phyloP scores from a whole-genome alignment of 1,140 invertebrate genomes.

The Drosophila nasuta region DNA sequence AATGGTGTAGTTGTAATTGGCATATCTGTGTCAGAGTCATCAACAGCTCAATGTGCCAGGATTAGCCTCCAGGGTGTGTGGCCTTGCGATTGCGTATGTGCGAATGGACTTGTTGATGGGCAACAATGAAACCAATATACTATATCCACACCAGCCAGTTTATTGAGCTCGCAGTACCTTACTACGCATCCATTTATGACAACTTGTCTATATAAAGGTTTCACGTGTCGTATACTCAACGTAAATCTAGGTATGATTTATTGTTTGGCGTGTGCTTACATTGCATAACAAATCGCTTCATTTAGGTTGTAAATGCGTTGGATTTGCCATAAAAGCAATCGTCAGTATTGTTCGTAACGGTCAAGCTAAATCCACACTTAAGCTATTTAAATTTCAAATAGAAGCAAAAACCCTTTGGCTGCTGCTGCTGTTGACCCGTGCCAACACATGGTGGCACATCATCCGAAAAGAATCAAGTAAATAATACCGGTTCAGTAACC shows the following conservation, averaged over 20 bases:
- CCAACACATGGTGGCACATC: slow-evolving; percentile 8
- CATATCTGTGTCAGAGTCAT: slow-evolving; percentile 62
- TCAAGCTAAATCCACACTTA: slow-evolving; percentile 47
- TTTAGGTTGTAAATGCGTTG: slow-evolving; percentile 14
- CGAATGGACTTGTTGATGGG: slow-evolving; percentile 32
- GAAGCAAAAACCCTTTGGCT: slow-evolving; percentile 40
- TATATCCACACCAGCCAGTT: slow-evolving; percentile 5
- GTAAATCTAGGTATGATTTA: slow-evolving; percentile 8
- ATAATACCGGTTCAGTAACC: slow-evolving; percentile 54
- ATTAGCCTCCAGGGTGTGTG: slow-evolving; percentile 37
- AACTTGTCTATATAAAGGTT: not conserved
- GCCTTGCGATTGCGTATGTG: slow-evolving; percentile 13
- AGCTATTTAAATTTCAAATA: slow-evolving; percentile 69
- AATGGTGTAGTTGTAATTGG: slow-evolving; percentile 68
- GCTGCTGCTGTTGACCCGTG: slow-evolving; percentile 14
- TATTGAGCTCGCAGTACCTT: slow-evolving; percentile 8
- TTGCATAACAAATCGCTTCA: slow-evolving; percentile 34
- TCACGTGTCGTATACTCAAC: slow-evolving; percentile 3
- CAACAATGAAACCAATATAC: slow-evolving; percentile 13
- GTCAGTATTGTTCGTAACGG: not conserved
- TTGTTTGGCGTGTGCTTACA: slow-evolving; percentile 2
- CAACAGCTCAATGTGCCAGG: slow-evolving; percentile 44
- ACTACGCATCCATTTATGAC: slow-evolving; percentile 19
- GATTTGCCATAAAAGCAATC: slow-evolving; percentile 10
- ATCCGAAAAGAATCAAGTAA: slow-evolving; percentile 30